phyloP scores from a whole-genome alignment of 2,888 invertebrate species.

The Lepidocyrtinus sp. region DNA sequence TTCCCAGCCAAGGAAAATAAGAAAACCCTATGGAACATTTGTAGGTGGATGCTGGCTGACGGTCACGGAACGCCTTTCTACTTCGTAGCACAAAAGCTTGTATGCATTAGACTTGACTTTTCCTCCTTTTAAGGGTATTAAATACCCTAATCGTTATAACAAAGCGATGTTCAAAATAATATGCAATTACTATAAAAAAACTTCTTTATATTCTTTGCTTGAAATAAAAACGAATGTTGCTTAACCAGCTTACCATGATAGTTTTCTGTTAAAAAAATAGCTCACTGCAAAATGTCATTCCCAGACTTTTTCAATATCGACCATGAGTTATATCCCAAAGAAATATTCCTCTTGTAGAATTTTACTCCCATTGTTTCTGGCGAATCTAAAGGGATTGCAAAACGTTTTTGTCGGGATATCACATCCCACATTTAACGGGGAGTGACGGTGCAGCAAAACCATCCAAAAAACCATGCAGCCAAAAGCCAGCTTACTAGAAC shows the following conservation, averaged over 20 bases:
- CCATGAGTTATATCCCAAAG: constrained; percentile 46
- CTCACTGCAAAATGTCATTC: constrained; percentile 43
- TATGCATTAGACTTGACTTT: constrained; percentile 10
- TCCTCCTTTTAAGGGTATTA: not conserved
- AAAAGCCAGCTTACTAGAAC: too few relatives aligned
- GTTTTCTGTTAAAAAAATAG: not conserved
- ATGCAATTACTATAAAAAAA: constrained; percentile 2
- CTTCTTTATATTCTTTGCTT: not conserved
- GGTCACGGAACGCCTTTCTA: constrained; percentile 11
- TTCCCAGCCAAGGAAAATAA: not conserved
- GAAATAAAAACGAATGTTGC: not conserved
- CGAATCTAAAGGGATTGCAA: not conserved
- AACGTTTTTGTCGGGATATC: not conserved
- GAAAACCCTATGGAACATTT: not conserved
- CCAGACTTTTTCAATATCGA: constrained; percentile 28
- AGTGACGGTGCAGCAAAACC: constrained; percentile 31
- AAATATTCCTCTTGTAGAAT: constrained; percentile 1
- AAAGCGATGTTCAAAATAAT: constrained; percentile 1
- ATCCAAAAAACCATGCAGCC: too few relatives aligned
- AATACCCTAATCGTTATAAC: constrained; percentile 7
- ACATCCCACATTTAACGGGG: constrained; percentile 18
- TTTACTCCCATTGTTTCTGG: constrained; percentile 12
- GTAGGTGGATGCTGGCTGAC: constrained; percentile 3
- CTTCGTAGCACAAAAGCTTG: not conserved
- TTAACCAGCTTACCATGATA: not conserved